These are phyloP conservation scores for Cyprinodon diabolis DNA, from an alignment of 2,797 vertebrate genomes.

Conservation along the genomic window DNA sequence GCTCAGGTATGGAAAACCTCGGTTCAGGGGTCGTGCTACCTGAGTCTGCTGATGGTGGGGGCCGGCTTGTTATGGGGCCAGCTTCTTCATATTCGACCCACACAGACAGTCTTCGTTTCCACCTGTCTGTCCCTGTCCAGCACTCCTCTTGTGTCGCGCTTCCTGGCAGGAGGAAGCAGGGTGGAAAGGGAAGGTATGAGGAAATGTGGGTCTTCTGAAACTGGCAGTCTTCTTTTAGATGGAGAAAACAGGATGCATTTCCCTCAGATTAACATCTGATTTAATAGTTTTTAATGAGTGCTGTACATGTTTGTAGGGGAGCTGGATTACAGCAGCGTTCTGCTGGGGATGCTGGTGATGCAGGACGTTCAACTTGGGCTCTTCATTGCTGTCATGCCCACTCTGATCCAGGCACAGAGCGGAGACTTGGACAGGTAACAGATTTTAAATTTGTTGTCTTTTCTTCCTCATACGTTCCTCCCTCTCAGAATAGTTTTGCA, in stretches of 20 bases:
- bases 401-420: conserved; percentile 89
- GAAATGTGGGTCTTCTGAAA: background rate
- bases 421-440: conserved; percentile 85
- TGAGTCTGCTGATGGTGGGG: conserved; percentile 92
- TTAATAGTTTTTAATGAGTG: background rate
- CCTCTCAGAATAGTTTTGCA: background rate
- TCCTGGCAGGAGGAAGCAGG: conserved; percentile 88
- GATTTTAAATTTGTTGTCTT: background rate
- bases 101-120: conserved; percentile 95
- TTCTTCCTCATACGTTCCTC: background rate
- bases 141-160: conserved; percentile 95
- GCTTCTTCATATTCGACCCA: conserved; percentile 87
- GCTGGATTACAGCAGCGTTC: conserved; percentile 91
- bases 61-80: conserved; percentile 93
- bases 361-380: conserved; percentile 99
- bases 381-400: conserved; percentile 94
- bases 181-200: conserved; percentile 90
- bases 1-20: conserved; percentile 95
- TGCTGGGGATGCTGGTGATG: conserved; percentile 96
- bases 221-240: no score
- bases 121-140: conserved; percentile 97
- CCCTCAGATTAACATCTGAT: background rate
- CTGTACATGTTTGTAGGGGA: conserved; percentile 81
- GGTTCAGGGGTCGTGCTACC: conserved; percentile 90
- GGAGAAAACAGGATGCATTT: background rate